These are phyloP conservation scores for Crambe crambe DNA, from an alignment of 37 sponge, comb jelly and placozoan genomes.

Conservation along the genomic window DNA sequence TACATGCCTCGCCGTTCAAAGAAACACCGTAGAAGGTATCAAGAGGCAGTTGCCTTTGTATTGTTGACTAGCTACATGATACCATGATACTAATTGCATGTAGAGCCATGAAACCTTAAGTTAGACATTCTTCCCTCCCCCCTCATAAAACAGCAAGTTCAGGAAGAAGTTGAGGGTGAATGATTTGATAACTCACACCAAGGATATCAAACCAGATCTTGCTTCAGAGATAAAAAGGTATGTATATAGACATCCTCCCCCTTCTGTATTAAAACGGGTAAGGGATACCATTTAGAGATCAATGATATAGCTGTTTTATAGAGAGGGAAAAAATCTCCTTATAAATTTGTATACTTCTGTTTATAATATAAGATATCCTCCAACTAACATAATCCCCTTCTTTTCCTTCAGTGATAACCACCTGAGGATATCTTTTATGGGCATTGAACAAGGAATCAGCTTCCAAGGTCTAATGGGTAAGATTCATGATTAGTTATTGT, in stretches of 20 bases:
- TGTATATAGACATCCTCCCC: background rate
- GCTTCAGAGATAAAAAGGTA: conserved; percentile 60
- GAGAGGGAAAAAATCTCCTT: no score
- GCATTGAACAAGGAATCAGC: conserved; percentile 27
- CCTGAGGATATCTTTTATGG: conserved; percentile 33
- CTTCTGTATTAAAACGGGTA: no score
- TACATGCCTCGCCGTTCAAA: conserved; percentile 60
- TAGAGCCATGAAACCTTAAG: no score
- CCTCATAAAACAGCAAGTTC: conserved; percentile 8
- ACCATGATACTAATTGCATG: no score
- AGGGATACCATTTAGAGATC: no score
- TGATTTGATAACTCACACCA: conserved; percentile 24
- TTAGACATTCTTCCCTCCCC: no score
- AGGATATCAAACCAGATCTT: conserved; percentile 19
- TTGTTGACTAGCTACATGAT: no score
- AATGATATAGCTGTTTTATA: no score
- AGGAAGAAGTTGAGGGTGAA: conserved; percentile 20
- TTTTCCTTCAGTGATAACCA: conserved; percentile 37
- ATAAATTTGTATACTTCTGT: no score
- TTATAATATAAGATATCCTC: no score
- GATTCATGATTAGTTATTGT: background rate
- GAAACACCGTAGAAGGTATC: conserved; percentile 20
- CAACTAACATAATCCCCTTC: no score
- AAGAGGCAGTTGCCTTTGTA: background rate
- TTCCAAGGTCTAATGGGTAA: conserved; percentile 33